Conservation (phyloP, 2,113 vertebrate species). For the Salvelinus sp. region DNA sequence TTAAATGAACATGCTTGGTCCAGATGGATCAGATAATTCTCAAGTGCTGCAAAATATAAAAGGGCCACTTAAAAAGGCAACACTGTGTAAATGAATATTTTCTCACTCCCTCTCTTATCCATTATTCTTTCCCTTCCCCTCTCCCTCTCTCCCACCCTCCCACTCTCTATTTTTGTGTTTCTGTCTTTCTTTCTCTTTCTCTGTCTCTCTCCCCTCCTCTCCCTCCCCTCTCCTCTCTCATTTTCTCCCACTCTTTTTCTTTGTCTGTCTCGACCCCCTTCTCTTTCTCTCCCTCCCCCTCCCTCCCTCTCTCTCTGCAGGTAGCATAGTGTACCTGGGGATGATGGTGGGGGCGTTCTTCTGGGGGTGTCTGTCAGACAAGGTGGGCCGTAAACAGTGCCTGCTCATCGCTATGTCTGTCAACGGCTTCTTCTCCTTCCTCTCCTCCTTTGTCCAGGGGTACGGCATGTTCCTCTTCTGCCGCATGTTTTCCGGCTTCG, state of each 20-base stretch:
- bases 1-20: background rate
- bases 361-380: conserved; percentile 97
- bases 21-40: background rate
- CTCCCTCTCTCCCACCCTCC: background rate
- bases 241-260: background rate
- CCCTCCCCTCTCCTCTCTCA: background rate
- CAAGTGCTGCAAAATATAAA: background rate
- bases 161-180: background rate
- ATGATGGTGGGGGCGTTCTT: conserved; percentile 99
- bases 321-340: conserved; percentile 96
- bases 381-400: conserved; percentile 89
- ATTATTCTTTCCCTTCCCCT: too few species aligned
- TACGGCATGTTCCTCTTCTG: conserved; percentile 97
- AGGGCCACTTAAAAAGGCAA: background rate
- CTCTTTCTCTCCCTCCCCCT: background rate
- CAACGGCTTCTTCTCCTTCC: conserved; percentile 98
- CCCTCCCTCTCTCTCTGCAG: conserved; percentile 67
- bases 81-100: background rate
- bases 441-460: conserved; percentile 97
- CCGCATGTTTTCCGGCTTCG: conserved; percentile 95
- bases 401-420: conserved; percentile 95
- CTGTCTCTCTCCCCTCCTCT: background rate
- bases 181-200: background rate
- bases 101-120: background rate
- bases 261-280: background rate